Evolutionary conservation across 2,888 invertebrate species (phyloP).

Genomic region (Lydus trimaculatus): DNA sequence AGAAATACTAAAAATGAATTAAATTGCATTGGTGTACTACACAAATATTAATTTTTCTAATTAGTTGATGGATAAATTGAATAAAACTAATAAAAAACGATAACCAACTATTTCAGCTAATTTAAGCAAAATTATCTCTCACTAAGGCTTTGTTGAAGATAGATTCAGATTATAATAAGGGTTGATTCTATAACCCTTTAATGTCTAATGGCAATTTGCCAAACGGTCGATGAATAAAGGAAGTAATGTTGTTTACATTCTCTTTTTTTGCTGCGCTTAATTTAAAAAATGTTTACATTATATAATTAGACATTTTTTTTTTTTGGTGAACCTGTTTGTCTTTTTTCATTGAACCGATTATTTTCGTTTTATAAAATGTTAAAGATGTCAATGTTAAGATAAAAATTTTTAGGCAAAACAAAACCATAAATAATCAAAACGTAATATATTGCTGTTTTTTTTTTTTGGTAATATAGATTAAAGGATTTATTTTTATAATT

Average conservation of each 20-base stretch:
- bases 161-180: not conserved
- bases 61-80: no score
- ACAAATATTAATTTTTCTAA: no score
- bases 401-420: not conserved
- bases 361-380: not conserved
- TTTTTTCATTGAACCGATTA: not conserved
- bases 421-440: not conserved
- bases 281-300: not conserved
- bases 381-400: not conserved
- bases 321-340: no score
- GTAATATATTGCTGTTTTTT: not conserved
- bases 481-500: no score
- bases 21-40: no score
- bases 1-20: no score
- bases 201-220: not conserved
- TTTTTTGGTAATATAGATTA: not conserved
- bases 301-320: not conserved
- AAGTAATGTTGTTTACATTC: not conserved
- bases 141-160: not conserved
- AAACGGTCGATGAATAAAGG: not conserved
- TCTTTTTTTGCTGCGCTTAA: not conserved
- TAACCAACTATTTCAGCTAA: no score
- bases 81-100: no score
- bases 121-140: not conserved
- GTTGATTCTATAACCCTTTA: not conserved